Base-by-base conservation (phyloP, 53 echinoderm and acorn worm species). In the Antedon mediterranea region DNA sequence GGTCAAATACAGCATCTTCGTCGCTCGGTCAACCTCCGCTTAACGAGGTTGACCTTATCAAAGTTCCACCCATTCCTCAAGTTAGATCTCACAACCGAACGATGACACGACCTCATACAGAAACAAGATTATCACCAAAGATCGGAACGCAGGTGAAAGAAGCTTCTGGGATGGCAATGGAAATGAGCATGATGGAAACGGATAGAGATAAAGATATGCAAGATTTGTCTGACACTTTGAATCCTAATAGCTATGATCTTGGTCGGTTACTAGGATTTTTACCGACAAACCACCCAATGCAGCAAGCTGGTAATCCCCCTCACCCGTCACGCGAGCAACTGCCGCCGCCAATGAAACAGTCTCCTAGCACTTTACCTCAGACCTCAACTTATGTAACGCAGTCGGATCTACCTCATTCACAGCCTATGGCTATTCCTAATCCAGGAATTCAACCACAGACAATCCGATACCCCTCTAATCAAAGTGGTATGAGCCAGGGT, bases 261-360 rank as follows among this genome's bases (percentile, higher is more conserved):
- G 98, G 98, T 33, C 92, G 93, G 77, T 80, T 89, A 43, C 57
- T 92, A 31, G 92, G 92, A 43, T 87, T 93, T 75, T 82, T 91
- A 42, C 89, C 92, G 18, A 81, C 92, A 71, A 83, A 86, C 57
- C 57, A 57, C 2, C 57, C 57, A 23, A 57, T 57, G 57, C 57
- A 57, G 57, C 57, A 57, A 57, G 7, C 76, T 34, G 34, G 34
- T 34, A 27, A 71, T 77, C 80, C 4, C 41, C 80, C 1, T 37
- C 85, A 34, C 32, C 29, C 30, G 71, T 31, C 34, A 80, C 72
- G 29, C 85, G 85, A 0, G 41, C 72, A 26, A 79, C 4, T 43
- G 34, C 26, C 88, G 31, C n/a, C n/a, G n/a, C 82, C 88, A 31
- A 82, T 80, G 28, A 87, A 82, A 34, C 85, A 85, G 33, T 82